Conservation (phyloP, 2,888 invertebrate genomes). For the Dorcus parallelipipedus region DNA sequence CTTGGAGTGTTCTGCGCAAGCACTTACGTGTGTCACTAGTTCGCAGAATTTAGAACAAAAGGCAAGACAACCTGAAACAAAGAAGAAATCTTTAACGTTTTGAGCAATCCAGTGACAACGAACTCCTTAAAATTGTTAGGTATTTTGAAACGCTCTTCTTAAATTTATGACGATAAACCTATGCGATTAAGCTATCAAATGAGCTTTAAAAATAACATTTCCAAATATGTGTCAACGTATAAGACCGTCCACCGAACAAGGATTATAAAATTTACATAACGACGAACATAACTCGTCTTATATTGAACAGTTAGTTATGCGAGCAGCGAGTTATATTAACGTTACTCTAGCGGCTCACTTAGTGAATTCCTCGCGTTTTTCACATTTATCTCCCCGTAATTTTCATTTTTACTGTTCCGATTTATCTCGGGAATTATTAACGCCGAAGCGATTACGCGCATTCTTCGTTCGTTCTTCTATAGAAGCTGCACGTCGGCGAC, state of each 20-base stretch:
- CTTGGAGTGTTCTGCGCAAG: too few species aligned
- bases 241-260: too few species aligned
- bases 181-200: neutral
- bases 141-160: neutral
- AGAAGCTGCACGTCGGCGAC: too few species aligned
- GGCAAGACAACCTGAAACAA: too few species aligned
- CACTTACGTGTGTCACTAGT: too few species aligned
- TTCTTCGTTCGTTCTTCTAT: neutral
- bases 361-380: constrained; percentile 10
- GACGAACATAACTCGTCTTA: constrained; percentile 2
- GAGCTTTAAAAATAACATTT: neutral
- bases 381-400: constrained; percentile 8
- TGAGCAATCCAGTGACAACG: too few species aligned
- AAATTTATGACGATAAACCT: neutral
- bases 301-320: constrained; percentile 6
- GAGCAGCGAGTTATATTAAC: constrained; percentile 5
- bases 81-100: too few species aligned
- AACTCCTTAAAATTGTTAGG: too few species aligned
- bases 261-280: constrained; percentile 8
- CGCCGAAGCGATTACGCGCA: neutral
- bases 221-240: too few species aligned
- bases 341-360: constrained; percentile 13
- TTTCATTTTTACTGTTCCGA: constrained; percentile 1
- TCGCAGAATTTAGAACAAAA: too few species aligned
- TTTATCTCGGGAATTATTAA: neutral